These are phyloP conservation scores for Idris sp. DNA, from an alignment of 1,140 invertebrate genomes.

Conservation along the genomic window DNA sequence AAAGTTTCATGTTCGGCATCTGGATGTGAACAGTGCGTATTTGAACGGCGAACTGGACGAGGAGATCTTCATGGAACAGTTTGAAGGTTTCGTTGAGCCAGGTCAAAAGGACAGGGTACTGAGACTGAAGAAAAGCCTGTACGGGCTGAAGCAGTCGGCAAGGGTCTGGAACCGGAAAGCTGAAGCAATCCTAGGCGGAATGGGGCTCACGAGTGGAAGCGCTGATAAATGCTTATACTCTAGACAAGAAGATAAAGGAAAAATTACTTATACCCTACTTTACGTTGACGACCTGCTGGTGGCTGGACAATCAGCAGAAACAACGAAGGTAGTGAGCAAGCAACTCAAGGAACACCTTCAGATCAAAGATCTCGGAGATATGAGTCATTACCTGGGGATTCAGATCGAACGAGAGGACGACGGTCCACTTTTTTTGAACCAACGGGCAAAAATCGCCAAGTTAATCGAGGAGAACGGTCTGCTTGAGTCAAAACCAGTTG, in stretches of 20 bases:
- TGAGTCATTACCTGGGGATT: constrained; percentile 19
- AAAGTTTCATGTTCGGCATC: constrained; percentile 23
- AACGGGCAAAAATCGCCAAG: constrained; percentile 7
- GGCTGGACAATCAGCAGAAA: not conserved
- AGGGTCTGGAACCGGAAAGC: constrained; percentile 16
- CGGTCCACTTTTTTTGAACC: constrained; percentile 13
- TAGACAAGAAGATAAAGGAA: not conserved
- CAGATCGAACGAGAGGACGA: constrained; percentile 9
- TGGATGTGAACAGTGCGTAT: constrained; percentile 31
- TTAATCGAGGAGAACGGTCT: constrained; percentile 28
- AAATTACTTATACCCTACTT: constrained; percentile 12
- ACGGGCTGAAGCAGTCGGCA: constrained; percentile 21
- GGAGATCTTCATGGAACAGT: constrained; percentile 34
- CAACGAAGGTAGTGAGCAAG: not conserved
- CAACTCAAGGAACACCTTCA: constrained; percentile 10
- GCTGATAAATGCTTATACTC: constrained; percentile 24
- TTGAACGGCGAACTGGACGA: constrained; percentile 23
- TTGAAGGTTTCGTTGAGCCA: constrained; percentile 11
- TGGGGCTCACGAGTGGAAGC: constrained; percentile 4
- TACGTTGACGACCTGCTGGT: constrained; percentile 34
- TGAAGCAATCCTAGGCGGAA: not conserved
- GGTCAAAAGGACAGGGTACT: constrained; percentile 18
- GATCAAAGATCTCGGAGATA: constrained; percentile 27
- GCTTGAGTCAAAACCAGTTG: constrained; percentile 1
- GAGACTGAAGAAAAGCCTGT: constrained; percentile 3